Evolutionary conservation across 2,797 vertebrate species (phyloP), one percentile per base, ranked within the genome.

Genomic region (Sebastiscus tertius): DNA sequence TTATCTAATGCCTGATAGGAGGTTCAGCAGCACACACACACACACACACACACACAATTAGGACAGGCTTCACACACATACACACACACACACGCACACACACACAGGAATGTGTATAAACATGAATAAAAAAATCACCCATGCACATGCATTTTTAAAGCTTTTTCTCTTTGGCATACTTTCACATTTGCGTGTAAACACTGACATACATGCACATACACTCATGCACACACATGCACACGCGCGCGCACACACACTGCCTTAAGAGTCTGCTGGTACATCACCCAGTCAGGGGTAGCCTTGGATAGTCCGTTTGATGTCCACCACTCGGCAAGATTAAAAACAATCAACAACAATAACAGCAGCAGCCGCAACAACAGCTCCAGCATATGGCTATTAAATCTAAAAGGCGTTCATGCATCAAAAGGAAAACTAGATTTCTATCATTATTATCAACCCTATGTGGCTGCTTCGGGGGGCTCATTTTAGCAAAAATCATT

Each of bases 361-460:
- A 86, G 76, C 80, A 87, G 72, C 81, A 64, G 75, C 73, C 74
- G 71, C 72, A 76, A 80, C 83, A 88, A 79, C 80, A 77, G 76
- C 83, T 79, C 67, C 66, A 85, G 68, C 92, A 93, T 92, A 91
- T 91, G 92, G 90, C 87, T 81, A 81, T 90, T 92, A 92, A 88
- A 90, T 90, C 87, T 83, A 76, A 92, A 91, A 90, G 54, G 83
- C 81, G 16, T 72, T 85, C 91, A 92, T 89, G 92, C 88, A 92
- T 92, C 88, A 90, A 89, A 90, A 87, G 75, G 75, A 89, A 92
- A 93, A 92, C 80, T 76, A 90, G 82, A 92, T 93, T 92, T 89
- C 72, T 87, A 86, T 91, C 87, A 90, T 92, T 93, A 92, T 88
- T 91, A 92, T 88, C 72, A 91, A 82, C 88, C 88, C 71, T 60